Conservation (phyloP, 2,797 vertebrate species). For the Micromesistius poutassou region DNA sequence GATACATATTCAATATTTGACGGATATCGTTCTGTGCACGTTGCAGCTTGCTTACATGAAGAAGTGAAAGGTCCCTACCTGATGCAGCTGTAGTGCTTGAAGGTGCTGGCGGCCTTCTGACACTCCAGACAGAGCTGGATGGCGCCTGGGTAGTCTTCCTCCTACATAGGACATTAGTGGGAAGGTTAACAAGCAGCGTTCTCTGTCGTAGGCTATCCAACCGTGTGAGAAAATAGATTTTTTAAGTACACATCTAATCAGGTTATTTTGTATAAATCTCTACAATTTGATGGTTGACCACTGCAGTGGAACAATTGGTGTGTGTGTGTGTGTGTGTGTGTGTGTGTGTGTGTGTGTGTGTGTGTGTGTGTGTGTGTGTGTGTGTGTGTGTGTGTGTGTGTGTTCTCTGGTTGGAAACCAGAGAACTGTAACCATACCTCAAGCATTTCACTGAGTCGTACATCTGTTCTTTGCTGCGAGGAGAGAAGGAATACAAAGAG, state of each 20-base stretch:
- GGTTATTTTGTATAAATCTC: neutral
- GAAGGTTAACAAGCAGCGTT: neutral
- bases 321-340: conserved; percentile 10
- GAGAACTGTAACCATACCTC: conserved; percentile 76
- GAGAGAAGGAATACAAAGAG: conserved; percentile 18
- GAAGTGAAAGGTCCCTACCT: conserved; percentile 73
- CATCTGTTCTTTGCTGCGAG: conserved; percentile 95
- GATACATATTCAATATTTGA: no score
- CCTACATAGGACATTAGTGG: conserved; percentile 70
- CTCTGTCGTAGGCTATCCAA: neutral
- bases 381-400: conserved; percentile 6
- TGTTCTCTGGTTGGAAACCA: neutral
- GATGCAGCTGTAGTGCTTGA: conserved; percentile 99
- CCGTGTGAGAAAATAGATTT: neutral
- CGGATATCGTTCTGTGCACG: no score
- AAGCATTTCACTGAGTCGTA: conserved; percentile 96
- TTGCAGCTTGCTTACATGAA: neutral
- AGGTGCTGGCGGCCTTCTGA: conserved; percentile 97
- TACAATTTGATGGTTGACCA: conserved; percentile 37
- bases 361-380: conserved; percentile 1
- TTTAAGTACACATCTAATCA: neutral
- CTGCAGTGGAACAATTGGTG: conserved; percentile 26
- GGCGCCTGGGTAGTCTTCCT: conserved; percentile 97
- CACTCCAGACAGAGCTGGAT: conserved; percentile 98
- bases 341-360: neutral